A percentile compares a stretch with the other conserved stretches of the same genome.
Evolutionary conservation across 1,140 invertebrate genomes (phyloP).

Genomic region (Eurosta solidaginis): DNA sequence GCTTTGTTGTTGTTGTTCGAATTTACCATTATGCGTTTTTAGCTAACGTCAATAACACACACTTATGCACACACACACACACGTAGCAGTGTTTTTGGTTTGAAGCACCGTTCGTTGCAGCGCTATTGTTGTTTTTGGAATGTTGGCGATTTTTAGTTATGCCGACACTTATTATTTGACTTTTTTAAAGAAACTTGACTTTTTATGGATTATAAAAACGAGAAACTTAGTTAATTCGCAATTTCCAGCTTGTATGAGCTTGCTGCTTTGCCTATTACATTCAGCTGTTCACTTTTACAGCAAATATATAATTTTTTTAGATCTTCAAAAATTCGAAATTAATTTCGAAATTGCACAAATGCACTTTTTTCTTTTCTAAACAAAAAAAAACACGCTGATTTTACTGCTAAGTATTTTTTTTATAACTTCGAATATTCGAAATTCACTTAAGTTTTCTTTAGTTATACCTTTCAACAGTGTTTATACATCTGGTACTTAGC

Average conservation of each 20-base stretch:
- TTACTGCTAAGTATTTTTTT: neutral
- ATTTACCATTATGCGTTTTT: conserved; percentile 24
- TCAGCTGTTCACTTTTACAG: too few species aligned
- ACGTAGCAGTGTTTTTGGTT: neutral
- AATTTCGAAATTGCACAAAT: neutral
- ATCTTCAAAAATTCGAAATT: neutral
- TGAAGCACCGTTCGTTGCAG: neutral
- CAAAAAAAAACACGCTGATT: neutral
- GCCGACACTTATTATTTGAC: too few species aligned
- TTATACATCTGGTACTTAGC: too few species aligned
- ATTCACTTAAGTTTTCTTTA: neutral
- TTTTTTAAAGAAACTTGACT: neutral
- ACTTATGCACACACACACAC: neutral
- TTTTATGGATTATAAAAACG: too few species aligned
- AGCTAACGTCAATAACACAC: neutral
- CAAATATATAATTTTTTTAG: too few species aligned
- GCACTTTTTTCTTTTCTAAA: neutral
- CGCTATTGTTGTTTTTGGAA: neutral
- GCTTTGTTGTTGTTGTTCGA: conserved; percentile 23
- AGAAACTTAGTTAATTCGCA: too few species aligned
- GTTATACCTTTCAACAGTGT: too few species aligned
- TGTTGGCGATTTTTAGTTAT: too few species aligned
- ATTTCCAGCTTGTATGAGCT: too few species aligned
- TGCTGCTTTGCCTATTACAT: too few species aligned
- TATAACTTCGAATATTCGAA: neutral